A percentile compares a stretch with the other conserved stretches of the same genome.
phyloP scores from a whole-genome alignment of 2,113 vertebrate species.

The Bubo bubo region DNA sequence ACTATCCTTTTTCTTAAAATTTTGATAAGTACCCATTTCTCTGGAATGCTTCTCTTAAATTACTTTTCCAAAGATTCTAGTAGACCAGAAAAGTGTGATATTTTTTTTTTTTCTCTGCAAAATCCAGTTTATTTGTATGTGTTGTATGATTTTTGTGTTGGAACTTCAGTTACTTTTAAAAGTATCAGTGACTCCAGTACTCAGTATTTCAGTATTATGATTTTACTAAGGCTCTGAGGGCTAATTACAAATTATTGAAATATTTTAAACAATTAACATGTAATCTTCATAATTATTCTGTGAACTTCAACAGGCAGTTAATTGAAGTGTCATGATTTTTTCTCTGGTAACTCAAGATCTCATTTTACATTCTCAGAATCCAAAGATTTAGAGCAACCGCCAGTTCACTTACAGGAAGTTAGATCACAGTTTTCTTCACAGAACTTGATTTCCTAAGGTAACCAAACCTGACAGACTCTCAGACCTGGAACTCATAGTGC shows the following conservation, averaged over 20 bases:
- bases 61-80: background rate
- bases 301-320: background rate
- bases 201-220: background rate
- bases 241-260: background rate
- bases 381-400: background rate
- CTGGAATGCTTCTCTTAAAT: background rate
- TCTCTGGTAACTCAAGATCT: background rate
- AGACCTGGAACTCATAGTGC: background rate
- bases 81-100: background rate
- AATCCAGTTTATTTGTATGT: background rate
- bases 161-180: background rate
- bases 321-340: background rate
- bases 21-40: background rate
- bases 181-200: background rate
- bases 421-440: background rate
- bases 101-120: background rate
- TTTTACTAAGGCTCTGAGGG: background rate
- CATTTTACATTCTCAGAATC: background rate
- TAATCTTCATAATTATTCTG: background rate
- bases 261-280: background rate
- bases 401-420: background rate
- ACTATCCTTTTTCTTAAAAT: background rate
- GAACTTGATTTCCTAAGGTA: background rate
- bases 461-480: background rate
- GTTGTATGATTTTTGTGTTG: background rate